Percentiles rank a stretch among this genome's conserved stretches.
Evolutionary conservation across 1,140 invertebrate species (phyloP).

Genomic region (Doryteuthis pealeii): DNA sequence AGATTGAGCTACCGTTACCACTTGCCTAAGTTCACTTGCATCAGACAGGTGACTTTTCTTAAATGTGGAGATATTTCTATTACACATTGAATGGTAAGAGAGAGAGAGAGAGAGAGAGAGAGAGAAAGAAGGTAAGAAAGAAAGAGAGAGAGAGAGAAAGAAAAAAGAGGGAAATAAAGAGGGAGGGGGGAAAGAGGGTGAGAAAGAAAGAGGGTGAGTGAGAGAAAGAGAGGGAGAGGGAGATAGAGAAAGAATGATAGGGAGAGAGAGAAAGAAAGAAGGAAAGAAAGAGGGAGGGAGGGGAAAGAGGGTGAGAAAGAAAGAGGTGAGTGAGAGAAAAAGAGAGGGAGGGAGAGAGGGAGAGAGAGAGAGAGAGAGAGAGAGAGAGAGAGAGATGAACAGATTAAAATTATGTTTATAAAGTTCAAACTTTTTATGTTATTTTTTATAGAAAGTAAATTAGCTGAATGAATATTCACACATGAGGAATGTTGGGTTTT

Average conservation of each 20-base stretch:
- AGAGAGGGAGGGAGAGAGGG: neutral
- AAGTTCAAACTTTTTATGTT: too few species aligned
- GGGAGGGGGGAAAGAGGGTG: neutral
- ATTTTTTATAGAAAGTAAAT: too few species aligned
- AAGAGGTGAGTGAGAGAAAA: neutral
- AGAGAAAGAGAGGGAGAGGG: neutral
- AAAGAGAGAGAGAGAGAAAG: neutral
- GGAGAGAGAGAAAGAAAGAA: neutral
- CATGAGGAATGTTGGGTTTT: too few species aligned
- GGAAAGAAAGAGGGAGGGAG: neutral
- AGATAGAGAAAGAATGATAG: neutral
- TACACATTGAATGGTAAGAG: too few species aligned
- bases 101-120: neutral
- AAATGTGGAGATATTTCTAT: too few species aligned
- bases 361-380: neutral
- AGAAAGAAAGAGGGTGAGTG: neutral
- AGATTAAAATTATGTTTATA: too few species aligned
- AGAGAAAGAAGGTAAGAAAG: neutral
- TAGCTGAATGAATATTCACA: too few species aligned
- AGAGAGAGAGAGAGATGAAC: neutral
- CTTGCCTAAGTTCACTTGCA: too few species aligned
- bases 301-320: neutral
- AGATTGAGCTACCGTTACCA: too few species aligned
- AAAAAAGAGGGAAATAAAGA: neutral
- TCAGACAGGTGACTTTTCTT: too few species aligned